These are phyloP conservation scores for Vespertilio murinus DNA, from an alignment of 2,797 vertebrate species.

Conservation along the genomic window DNA sequence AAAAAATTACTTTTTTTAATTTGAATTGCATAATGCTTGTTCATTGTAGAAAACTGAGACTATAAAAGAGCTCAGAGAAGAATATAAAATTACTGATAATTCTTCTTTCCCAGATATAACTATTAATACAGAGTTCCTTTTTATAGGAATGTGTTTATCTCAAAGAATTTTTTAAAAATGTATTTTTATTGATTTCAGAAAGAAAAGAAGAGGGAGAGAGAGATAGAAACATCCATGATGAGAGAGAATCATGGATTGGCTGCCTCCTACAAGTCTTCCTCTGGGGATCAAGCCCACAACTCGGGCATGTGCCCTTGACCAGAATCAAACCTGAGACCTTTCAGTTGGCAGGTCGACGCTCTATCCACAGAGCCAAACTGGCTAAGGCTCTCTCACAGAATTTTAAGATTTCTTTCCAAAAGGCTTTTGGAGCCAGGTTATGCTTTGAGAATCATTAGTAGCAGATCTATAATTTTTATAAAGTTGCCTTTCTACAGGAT, in stretches of 20 bases:
- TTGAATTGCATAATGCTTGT: not conserved
- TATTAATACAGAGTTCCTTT: not conserved
- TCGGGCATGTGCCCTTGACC: too few relatives aligned
- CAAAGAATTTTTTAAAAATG: not conserved
- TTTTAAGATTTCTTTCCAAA: slow-evolving; percentile 17
- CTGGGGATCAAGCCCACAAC: too few relatives aligned
- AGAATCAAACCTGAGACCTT: too few relatives aligned
- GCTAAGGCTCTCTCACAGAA: too few relatives aligned
- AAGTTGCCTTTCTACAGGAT: not conserved
- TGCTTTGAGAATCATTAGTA: not conserved
- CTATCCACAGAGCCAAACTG: too few relatives aligned
- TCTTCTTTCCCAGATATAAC: not conserved
- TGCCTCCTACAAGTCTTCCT: too few relatives aligned
- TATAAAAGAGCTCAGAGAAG: slow-evolving; percentile 14
- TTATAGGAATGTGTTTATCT: not conserved
- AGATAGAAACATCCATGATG: too few relatives aligned
- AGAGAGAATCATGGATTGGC: too few relatives aligned
- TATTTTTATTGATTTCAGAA: too few relatives aligned
- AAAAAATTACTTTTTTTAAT: not conserved
- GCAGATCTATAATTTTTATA: not conserved
- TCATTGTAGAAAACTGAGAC: not conserved
- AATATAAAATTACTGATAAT: not conserved
- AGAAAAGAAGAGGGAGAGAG: too few relatives aligned
- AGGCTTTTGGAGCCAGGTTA: not conserved
- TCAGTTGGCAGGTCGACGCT: too few relatives aligned